Conservation (phyloP, 64 coral and sea anemone genomes). For the Montipora sp. region DNA sequence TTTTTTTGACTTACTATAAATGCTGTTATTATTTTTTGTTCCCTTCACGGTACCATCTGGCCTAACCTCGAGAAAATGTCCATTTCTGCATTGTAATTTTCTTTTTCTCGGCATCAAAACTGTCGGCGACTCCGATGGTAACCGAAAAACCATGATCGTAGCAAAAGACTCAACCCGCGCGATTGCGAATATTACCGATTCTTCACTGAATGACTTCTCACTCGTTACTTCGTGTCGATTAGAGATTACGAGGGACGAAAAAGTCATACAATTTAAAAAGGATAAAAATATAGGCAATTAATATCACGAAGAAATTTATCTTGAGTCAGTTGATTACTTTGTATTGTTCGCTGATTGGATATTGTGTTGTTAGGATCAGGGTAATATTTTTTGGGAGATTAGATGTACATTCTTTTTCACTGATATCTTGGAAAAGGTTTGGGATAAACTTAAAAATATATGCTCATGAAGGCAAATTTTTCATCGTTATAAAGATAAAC, state of each 20-base stretch:
- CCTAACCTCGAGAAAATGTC: slow-evolving; percentile 25
- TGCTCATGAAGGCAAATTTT: too few species aligned
- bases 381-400: neutral
- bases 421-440: too few species aligned
- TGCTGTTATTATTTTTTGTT: slow-evolving; percentile 40
- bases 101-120: slow-evolving; percentile 33
- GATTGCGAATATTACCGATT: neutral
- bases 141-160: slow-evolving; percentile 9
- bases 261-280: neutral
- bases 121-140: neutral
- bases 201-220: neutral
- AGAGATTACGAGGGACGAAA: neutral
- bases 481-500: too few species aligned
- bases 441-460: too few species aligned
- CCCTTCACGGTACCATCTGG: slow-evolving; percentile 23
- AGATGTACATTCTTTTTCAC: neutral
- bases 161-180: neutral
- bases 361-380: neutral
- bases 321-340: neutral
- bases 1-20: slow-evolving; percentile 13
- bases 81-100: slow-evolving; percentile 43
- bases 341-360: slow-evolving; percentile 23
- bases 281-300: slow-evolving; percentile 26
- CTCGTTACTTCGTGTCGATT: neutral
- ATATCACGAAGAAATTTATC: neutral